phyloP scores from a whole-genome alignment of 2,797 vertebrate genomes.

The Ctenosaura bakeri region DNA sequence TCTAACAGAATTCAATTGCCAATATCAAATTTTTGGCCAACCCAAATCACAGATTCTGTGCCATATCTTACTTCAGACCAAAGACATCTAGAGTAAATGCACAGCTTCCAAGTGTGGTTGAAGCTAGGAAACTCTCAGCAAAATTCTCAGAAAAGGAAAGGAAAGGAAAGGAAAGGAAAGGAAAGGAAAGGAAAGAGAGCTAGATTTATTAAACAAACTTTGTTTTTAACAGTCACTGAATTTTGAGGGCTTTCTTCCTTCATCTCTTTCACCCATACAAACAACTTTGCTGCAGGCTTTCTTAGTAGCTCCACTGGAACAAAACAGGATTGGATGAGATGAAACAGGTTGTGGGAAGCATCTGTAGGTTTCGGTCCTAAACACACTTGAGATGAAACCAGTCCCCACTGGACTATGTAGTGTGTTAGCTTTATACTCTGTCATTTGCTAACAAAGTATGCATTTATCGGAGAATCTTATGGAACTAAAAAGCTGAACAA shows the following conservation, averaged over 20 bases:
- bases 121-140: not conserved
- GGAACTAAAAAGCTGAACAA: not conserved
- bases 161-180: not conserved
- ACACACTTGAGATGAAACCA: not conserved
- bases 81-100: not conserved
- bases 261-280: too few relatives aligned
- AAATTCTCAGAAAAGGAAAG: not conserved
- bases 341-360: not conserved
- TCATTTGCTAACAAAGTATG: not conserved
- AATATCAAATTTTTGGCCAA: not conserved
- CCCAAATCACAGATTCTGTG: not conserved
- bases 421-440: not conserved
- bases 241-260: not conserved
- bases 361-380: not conserved
- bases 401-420: not conserved
- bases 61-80: not conserved
- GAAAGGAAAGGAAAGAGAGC: not conserved
- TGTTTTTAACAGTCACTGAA: not conserved
- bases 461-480: not conserved
- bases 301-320: not conserved
- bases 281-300: not conserved
- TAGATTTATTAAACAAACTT: not conserved
- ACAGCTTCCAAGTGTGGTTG: not conserved
- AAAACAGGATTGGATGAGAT: not conserved
- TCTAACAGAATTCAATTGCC: not conserved